phyloP scores from a whole-genome alignment of 1,140 invertebrate species.

The Hirudo medicinalis region DNA sequence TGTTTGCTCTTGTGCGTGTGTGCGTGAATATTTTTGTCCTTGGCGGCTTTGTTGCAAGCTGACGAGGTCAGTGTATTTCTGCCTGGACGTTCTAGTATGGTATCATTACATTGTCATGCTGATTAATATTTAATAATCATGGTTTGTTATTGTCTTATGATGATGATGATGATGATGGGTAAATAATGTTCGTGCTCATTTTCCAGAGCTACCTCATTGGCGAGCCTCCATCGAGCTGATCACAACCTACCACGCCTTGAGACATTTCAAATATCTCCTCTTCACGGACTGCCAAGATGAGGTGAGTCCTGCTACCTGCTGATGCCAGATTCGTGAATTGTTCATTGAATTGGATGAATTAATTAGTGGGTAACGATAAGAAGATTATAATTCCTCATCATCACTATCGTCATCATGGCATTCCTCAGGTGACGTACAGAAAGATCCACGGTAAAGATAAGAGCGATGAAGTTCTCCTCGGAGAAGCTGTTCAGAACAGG shows the following conservation, averaged over 20 bases:
- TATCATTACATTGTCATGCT: no score
- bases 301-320: background rate
- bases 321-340: no score
- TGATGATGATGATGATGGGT: background rate
- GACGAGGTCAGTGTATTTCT: no score
- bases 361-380: no score
- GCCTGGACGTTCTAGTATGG: no score
- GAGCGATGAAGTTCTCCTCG: constrained; percentile 12
- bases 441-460: constrained; percentile 9
- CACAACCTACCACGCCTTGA: constrained; percentile 12
- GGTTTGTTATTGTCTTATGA: background rate
- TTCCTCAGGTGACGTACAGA: constrained; percentile 1
- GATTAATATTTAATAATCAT: background rate
- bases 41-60: no score
- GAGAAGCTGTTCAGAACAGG: constrained; percentile 14
- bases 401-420: no score
- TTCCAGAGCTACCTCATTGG: constrained; percentile 15
- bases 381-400: no score
- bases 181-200: background rate
- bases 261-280: constrained; percentile 15
- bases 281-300: constrained; percentile 14
- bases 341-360: no score
- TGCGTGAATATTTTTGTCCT: no score
- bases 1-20: no score
- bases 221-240: constrained; percentile 1